Percentiles rank a stretch among this genome's conserved stretches.
phyloP scores from a whole-genome alignment of 1,140 invertebrate genomes.

The Drosophila repleta region DNA sequence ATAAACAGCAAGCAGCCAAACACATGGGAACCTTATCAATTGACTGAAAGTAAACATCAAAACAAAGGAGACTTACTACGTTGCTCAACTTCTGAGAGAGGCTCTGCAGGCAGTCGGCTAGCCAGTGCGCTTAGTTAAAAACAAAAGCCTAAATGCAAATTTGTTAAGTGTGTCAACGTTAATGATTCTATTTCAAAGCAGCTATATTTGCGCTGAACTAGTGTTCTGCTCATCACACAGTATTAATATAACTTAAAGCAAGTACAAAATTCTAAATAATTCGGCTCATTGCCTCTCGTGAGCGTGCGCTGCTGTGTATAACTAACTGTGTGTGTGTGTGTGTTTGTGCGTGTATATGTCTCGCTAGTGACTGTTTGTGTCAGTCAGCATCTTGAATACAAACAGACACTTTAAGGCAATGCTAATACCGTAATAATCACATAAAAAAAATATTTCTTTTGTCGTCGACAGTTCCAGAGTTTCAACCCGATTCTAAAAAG shows the following conservation, averaged over 20 bases:
- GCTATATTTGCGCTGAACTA: not conserved
- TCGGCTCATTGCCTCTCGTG: conserved; percentile 2
- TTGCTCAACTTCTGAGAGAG: too few relatives aligned
- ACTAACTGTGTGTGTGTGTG: not conserved
- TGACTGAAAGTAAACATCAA: conserved; percentile 47
- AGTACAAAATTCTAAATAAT: not conserved
- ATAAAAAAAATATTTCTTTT: not conserved
- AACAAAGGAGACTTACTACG: conserved; percentile 1
- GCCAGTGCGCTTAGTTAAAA: not conserved
- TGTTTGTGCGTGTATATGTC: conserved; percentile 3
- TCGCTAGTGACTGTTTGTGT: conserved; percentile 5
- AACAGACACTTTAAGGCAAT: not conserved
- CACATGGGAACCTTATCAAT: conserved; percentile 8
- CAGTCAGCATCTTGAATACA: conserved; percentile 6
- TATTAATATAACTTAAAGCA: not conserved
- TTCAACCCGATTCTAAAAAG: not conserved
- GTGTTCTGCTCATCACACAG: too few relatives aligned
- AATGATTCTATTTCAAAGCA: too few relatives aligned
- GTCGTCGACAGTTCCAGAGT: not conserved
- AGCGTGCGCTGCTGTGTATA: conserved; percentile 33
- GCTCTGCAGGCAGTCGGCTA: not conserved
- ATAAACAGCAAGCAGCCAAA: not conserved
- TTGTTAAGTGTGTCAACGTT: too few relatives aligned
- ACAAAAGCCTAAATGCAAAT: not conserved
- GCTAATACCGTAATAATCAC: not conserved